Evolutionary conservation across 2,797 vertebrate genomes (phyloP).

Genomic region (Chanos chanos): DNA sequence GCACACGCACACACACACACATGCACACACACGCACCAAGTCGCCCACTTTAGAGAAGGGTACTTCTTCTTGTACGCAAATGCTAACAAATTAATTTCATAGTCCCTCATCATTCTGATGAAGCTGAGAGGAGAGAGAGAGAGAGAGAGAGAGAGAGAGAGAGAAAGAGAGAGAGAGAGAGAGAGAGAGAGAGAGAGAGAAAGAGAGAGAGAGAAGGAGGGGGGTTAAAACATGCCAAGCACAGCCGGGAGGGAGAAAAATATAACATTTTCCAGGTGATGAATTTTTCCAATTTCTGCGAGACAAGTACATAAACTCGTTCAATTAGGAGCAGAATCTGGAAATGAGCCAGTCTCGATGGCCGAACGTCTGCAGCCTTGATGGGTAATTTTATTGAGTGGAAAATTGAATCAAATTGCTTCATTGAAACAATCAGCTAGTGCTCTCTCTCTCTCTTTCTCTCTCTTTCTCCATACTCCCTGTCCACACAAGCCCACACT

Average conservation of each 20-base stretch:
- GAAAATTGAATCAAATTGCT: slow-evolving; percentile 99
- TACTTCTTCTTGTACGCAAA: slow-evolving; percentile 52
- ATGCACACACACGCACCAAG: slow-evolving; percentile 14
- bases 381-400: slow-evolving; percentile 99
- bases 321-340: slow-evolving; percentile 81
- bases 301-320: slow-evolving; percentile 90
- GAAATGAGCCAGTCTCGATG: slow-evolving; percentile 79
- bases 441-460: slow-evolving; percentile 18
- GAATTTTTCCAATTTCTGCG: slow-evolving; percentile 93
- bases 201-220: slow-evolving; percentile 22
- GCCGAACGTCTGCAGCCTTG: slow-evolving; percentile 70
- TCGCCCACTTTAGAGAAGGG: slow-evolving; percentile 32
- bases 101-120: slow-evolving; percentile 86
- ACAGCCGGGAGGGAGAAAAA: slow-evolving; percentile 83
- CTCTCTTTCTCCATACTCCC: slow-evolving; percentile 5
- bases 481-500: too few relatives aligned
- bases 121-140: slow-evolving; percentile 69
- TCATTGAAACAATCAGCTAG: slow-evolving; percentile 85
- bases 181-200: slow-evolving; percentile 65
- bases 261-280: slow-evolving; percentile 94
- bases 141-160: slow-evolving; percentile 70
- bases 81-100: slow-evolving; percentile 79
- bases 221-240: slow-evolving; percentile 69
- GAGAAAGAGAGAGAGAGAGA: slow-evolving; percentile 77
- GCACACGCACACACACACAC: neutral